Evolutionary conservation across 2,113 vertebrate genomes (phyloP).

Genomic region (Ctenomys sociabilis): DNA sequence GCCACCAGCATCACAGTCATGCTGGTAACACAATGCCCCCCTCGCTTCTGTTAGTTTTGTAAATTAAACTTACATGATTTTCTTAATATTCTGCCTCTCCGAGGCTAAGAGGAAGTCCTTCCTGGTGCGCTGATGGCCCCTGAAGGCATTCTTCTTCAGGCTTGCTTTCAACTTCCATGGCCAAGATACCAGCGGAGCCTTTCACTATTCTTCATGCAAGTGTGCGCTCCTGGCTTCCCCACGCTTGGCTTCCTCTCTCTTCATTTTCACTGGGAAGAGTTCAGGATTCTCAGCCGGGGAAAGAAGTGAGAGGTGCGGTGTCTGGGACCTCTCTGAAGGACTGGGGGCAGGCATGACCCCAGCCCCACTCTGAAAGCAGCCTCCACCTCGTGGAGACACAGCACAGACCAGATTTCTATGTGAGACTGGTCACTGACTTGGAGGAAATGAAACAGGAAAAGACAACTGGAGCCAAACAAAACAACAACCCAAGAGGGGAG

Average conservation of each 20-base stretch:
- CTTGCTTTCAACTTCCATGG: neutral
- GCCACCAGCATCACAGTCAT: neutral
- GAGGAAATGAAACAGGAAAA: neutral
- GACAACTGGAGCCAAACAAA: rapidly evolving
- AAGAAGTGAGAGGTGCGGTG: slow-evolving; percentile 42
- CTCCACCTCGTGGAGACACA: neutral
- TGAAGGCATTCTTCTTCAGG: neutral
- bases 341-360: neutral
- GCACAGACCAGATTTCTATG: neutral
- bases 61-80: neutral
- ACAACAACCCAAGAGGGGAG: neutral
- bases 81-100: neutral
- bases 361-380: neutral
- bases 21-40: rapidly evolving
- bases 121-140: neutral
- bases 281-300: slow-evolving; percentile 25
- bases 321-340: neutral
- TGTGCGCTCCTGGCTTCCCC: too few relatives aligned
- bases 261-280: slow-evolving; percentile 34
- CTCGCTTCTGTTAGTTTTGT: neutral
- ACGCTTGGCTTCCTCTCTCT: slow-evolving; percentile 43
- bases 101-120: neutral
- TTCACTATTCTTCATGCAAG: neutral
- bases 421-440: rapidly evolving
- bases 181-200: neutral